A percentile compares a stretch with the other conserved stretches of the same genome.
Conservation (phyloP, 2,797 vertebrate species). For the Hybognathus amarus region DNA sequence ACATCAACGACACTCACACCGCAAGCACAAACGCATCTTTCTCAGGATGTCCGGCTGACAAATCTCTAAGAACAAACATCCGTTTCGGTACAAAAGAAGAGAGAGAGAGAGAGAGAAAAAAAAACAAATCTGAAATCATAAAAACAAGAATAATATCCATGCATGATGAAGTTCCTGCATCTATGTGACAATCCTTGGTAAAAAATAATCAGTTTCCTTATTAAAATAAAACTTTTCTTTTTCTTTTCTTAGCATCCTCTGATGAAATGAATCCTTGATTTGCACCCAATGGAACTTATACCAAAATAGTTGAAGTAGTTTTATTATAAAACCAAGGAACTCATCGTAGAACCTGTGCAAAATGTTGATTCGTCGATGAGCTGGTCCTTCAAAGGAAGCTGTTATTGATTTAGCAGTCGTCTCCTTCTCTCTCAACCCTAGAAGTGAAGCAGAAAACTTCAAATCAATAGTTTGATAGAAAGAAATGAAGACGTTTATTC, state of each 20-base stretch:
- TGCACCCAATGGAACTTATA: slow-evolving; percentile 93
- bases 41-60: slow-evolving; percentile 78
- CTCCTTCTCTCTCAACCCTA: slow-evolving; percentile 78
- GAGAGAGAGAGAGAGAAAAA: slow-evolving; percentile 59
- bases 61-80: slow-evolving; percentile 74
- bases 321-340: slow-evolving; percentile 89
- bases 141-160: slow-evolving; percentile 85
- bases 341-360: slow-evolving; percentile 92
- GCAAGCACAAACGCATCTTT: slow-evolving; percentile 88
- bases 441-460: slow-evolving; percentile 70
- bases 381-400: slow-evolving; percentile 90
- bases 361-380: slow-evolving; percentile 89
- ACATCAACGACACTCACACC: slow-evolving; percentile 93
- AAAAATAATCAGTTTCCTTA: slow-evolving; percentile 86
- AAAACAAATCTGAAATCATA: slow-evolving; percentile 69
- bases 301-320: slow-evolving; percentile 95
- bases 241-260: slow-evolving; percentile 85
- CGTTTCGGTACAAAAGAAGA: slow-evolving; percentile 79
- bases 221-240: slow-evolving; percentile 98
- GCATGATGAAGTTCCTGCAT: slow-evolving; percentile 83
- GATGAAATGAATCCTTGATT: slow-evolving; percentile 88
- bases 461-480: background rate
- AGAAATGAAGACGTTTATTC: background rate
- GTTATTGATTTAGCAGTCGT: slow-evolving; percentile 91
- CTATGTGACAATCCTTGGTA: slow-evolving; percentile 87